Conservation (phyloP, 2,113 vertebrate species). For the Lamprologus callipterus region DNA sequence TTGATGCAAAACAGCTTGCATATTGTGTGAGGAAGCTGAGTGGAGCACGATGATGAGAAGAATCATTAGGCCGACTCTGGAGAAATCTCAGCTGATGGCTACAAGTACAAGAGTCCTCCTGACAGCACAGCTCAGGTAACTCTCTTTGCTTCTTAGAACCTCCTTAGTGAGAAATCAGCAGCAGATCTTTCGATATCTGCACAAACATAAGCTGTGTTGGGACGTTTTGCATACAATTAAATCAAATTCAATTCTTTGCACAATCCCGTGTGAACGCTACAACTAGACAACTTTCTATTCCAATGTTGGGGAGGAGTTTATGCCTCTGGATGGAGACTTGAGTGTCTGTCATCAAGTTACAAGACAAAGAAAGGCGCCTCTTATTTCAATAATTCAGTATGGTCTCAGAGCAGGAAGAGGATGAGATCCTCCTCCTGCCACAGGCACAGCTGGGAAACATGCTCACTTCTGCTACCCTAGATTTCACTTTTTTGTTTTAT, state of each 20-base stretch:
- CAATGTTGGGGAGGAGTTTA: slow-evolving; percentile 9
- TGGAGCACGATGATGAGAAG: not conserved
- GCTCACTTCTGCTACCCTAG: not conserved
- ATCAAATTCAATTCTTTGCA: not conserved
- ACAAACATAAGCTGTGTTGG: not conserved
- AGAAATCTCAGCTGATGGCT: slow-evolving; percentile 5
- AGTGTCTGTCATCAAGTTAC: slow-evolving; percentile 26
- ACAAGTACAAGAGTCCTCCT: not conserved
- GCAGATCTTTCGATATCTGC: not conserved
- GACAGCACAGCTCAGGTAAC: not conserved
- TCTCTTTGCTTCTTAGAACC: not conserved
- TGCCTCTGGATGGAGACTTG: not conserved
- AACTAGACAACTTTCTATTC: not conserved
- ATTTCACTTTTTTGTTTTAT: not conserved
- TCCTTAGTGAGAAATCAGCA: not conserved
- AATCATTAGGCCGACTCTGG: slow-evolving; percentile 13
- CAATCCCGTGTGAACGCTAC: not conserved
- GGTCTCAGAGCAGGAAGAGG: not conserved
- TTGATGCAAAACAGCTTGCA: not conserved
- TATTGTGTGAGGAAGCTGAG: not conserved
- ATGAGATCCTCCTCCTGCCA: slow-evolving; percentile 16
- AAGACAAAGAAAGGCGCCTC: slow-evolving; percentile 4
- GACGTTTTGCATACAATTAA: not conserved
- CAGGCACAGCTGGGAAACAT: slow-evolving; percentile 22
- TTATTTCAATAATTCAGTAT: slow-evolving; percentile 45